phyloP scores from a whole-genome alignment of 2,113 vertebrate species.

The Gadus chalcogrammus region DNA sequence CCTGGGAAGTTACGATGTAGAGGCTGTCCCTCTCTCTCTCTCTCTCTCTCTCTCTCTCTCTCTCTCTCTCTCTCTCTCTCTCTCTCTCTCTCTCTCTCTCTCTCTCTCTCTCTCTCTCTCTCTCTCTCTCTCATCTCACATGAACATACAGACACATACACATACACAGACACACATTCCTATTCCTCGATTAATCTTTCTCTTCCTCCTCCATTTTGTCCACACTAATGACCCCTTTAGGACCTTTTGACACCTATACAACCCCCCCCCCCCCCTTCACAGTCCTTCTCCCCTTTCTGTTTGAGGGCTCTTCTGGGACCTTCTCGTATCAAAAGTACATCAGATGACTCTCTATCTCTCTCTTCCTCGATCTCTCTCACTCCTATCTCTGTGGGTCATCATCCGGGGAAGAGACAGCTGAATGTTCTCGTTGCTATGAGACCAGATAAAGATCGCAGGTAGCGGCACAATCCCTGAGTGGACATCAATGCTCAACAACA shows the following conservation, averaged over 20 bases:
- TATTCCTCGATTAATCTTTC: neutral
- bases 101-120: neutral
- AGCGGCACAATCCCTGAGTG: neutral
- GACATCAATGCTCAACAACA: slow-evolving; percentile 18
- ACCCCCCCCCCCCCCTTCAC: neutral
- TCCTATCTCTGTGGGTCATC: slow-evolving; percentile 51
- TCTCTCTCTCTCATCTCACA: too few species aligned
- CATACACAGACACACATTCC: neutral
- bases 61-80: too few species aligned
- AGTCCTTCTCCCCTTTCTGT: neutral
- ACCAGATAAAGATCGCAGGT: slow-evolving; percentile 38
- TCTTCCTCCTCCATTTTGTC: slow-evolving; percentile 22
- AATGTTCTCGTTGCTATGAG: slow-evolving; percentile 40
- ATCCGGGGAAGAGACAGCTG: slow-evolving; percentile 37
- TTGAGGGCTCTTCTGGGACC: neutral
- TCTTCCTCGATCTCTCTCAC: neutral
- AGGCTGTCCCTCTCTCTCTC: slow-evolving; percentile 3
- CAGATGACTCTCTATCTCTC: too few species aligned
- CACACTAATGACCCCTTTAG: slow-evolving; percentile 13
- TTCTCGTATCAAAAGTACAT: neutral
- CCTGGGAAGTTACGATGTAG: slow-evolving; percentile 24
- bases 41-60: too few species aligned
- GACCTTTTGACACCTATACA: slow-evolving; percentile 32
- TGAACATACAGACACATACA: too few species aligned
- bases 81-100: too few species aligned